Evolutionary conservation across 1,140 invertebrate genomes (phyloP).

Genomic region (Gryon sp.): DNA sequence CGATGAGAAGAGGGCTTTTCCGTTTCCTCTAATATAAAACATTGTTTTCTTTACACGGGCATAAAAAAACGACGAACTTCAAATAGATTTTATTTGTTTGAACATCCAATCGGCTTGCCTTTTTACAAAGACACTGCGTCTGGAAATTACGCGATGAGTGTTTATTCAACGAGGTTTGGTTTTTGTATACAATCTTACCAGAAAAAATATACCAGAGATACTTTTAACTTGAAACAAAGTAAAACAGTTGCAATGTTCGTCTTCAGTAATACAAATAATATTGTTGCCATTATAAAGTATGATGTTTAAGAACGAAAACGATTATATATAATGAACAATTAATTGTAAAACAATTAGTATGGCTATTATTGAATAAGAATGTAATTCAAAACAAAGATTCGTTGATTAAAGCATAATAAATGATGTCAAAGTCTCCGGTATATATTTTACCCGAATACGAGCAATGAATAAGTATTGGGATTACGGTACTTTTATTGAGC

Average conservation of each 20-base stretch:
- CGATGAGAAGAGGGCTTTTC: background rate
- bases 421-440: background rate
- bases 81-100: slow-evolving; percentile 24
- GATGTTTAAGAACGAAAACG: too few species aligned
- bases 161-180: slow-evolving; percentile 16
- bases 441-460: background rate
- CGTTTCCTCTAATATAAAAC: background rate
- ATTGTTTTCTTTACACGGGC: slow-evolving; percentile 13
- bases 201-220: slow-evolving; percentile 8
- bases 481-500: slow-evolving; percentile 1
- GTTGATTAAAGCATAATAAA: background rate
- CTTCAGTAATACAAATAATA: too few species aligned
- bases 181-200: slow-evolving; percentile 8
- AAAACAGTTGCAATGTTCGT: too few species aligned
- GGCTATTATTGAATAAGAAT: background rate
- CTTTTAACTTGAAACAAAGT: slow-evolving; percentile 14
- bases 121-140: slow-evolving; percentile 8
- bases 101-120: slow-evolving; percentile 5
- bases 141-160: slow-evolving; percentile 10
- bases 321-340: too few species aligned
- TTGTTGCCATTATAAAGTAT: too few species aligned
- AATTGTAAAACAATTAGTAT: background rate
- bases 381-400: background rate
- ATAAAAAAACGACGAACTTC: slow-evolving; percentile 1
- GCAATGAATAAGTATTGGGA: background rate